phyloP scores from a whole-genome alignment of 1,140 invertebrate genomes.

The Gonatopus flavifemur region DNA sequence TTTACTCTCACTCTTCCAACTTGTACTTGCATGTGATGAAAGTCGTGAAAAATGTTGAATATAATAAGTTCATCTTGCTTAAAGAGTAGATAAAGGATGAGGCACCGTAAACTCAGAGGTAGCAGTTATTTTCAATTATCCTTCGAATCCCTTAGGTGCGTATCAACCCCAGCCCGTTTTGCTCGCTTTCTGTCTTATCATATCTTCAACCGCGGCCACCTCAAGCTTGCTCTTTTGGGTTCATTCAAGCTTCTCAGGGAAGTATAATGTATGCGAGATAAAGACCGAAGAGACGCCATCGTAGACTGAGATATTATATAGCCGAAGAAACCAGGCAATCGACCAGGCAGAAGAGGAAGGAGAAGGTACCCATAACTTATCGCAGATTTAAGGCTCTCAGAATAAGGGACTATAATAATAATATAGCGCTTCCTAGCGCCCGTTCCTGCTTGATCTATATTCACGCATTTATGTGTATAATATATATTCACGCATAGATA shows the following conservation, averaged over 20 bases:
- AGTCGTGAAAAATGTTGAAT: constrained; percentile 34
- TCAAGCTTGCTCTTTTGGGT: constrained; percentile 28
- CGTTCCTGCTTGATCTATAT: too few species aligned
- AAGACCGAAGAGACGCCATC: constrained; percentile 50
- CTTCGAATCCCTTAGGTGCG: constrained; percentile 34
- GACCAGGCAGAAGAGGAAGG: not conserved
- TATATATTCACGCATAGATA: too few species aligned
- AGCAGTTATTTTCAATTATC: constrained; percentile 60
- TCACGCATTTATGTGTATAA: too few species aligned
- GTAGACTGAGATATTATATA: constrained; percentile 59
- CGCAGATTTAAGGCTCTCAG: constrained; percentile 62
- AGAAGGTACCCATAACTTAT: constrained; percentile 57
- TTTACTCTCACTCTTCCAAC: too few species aligned
- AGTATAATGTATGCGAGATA: constrained; percentile 59
- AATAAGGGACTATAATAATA: constrained; percentile 62
- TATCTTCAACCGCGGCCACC: not conserved
- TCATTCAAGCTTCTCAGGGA: constrained; percentile 20
- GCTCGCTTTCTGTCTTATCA: not conserved
- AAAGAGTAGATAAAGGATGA: constrained; percentile 46
- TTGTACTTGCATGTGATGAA: too few species aligned
- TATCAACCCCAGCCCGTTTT: constrained; percentile 1
- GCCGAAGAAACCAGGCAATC: too few species aligned
- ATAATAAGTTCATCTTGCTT: constrained; percentile 42
- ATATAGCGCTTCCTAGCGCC: too few species aligned
- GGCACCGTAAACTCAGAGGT: constrained; percentile 41